A percentile compares a stretch with the other conserved stretches of the same genome.
Evolutionary conservation across 1,140 invertebrate species (phyloP).

Genomic region (Tetramorium simillimum): DNA sequence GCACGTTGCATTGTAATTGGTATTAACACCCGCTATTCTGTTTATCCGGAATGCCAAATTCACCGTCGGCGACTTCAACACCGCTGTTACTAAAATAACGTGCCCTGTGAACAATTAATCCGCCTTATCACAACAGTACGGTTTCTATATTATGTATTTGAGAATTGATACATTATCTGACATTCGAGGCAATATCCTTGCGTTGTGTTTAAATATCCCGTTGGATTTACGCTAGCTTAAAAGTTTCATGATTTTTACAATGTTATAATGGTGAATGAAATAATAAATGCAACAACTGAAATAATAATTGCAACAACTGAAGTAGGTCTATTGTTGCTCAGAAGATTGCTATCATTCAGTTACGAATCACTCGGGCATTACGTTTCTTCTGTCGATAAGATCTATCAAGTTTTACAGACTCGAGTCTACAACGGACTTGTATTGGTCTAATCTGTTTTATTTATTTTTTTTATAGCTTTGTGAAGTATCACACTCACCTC

Average conservation of each 20-base stretch:
- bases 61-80: not conserved
- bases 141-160: not conserved
- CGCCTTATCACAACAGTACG: not conserved
- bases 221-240: not conserved
- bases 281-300: not conserved
- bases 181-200: not conserved
- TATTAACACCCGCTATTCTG: conserved; percentile 48
- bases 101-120: not conserved
- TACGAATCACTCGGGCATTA: not conserved
- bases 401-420: not conserved
- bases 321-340: not conserved
- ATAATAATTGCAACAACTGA: no score
- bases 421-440: not conserved
- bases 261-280: not conserved
- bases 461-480: not conserved
- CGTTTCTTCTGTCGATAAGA: not conserved
- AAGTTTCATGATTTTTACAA: not conserved
- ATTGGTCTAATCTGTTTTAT: not conserved
- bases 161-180: conserved; percentile 5
- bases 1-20: conserved; percentile 45
- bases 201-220: not conserved
- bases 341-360: conserved; percentile 13
- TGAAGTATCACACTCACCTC: not conserved
- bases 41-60: conserved; percentile 34
- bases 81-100: conserved; percentile 32